Evolutionary conservation across 2,888 invertebrate genomes (phyloP).

Genomic region (Polyommatus iphigenia): DNA sequence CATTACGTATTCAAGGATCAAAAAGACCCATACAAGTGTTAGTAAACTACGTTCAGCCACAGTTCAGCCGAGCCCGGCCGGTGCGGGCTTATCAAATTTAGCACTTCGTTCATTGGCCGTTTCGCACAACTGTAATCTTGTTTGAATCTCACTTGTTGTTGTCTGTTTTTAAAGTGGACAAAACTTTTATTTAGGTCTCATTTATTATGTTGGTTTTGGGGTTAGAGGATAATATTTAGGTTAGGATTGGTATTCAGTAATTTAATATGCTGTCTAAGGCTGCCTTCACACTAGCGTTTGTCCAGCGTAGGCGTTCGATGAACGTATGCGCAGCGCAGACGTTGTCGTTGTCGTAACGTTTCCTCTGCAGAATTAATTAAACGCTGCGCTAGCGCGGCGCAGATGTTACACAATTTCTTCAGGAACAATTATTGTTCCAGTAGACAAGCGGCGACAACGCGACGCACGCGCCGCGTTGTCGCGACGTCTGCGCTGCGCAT

Average conservation of each 20-base stretch:
- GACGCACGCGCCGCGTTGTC: no score
- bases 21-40: constrained; percentile 60
- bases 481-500: no score
- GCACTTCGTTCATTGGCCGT: constrained; percentile 1
- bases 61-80: neutral
- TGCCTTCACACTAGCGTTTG: no score
- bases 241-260: neutral
- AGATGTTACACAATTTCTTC: no score
- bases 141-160: constrained; percentile 11
- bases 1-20: constrained; percentile 62
- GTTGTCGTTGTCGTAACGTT: no score
- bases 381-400: no score
- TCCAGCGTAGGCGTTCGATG: no score
- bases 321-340: no score
- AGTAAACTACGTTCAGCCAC: constrained; percentile 46
- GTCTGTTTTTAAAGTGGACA: neutral
- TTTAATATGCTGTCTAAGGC: neutral
- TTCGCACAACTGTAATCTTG: constrained; percentile 1
- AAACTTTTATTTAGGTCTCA: neutral
- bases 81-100: constrained; percentile 28
- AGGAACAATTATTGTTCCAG: no score
- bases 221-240: neutral
- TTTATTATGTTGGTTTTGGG: neutral
- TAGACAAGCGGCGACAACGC: no score
- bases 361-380: no score